These are phyloP conservation scores for Conistra vaccinii DNA, from an alignment of 2,888 invertebrate genomes.

Conservation along the genomic window DNA sequence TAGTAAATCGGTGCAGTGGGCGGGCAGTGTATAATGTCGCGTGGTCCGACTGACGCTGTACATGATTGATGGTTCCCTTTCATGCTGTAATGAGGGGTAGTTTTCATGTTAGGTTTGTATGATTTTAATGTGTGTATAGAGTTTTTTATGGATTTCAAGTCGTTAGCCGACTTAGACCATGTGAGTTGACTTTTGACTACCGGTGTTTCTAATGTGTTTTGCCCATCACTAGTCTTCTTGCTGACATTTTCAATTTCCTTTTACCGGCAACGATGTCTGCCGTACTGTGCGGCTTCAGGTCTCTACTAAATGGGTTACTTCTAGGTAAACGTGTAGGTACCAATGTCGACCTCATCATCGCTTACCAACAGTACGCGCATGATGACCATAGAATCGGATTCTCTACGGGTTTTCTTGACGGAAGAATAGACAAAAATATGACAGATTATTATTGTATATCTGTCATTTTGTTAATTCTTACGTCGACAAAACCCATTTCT, in stretches of 20 bases:
- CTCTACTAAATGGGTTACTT: neutral
- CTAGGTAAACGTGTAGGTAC: neutral
- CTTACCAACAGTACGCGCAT: too few species aligned
- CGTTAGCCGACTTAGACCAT: neutral
- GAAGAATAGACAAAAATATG: too few species aligned
- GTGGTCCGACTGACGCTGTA: conserved; percentile 18
- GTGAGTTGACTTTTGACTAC: neutral
- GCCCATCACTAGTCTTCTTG: neutral
- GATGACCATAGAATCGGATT: too few species aligned
- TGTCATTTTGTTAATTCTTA: too few species aligned
- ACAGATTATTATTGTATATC: too few species aligned
- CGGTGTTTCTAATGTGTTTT: neutral
- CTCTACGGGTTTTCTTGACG: too few species aligned
- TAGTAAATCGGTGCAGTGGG: conserved; percentile 29
- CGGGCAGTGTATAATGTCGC: conserved; percentile 34
- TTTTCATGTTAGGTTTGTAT: conserved; percentile 3
- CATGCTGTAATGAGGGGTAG: conserved; percentile 19
- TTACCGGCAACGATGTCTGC: neutral
- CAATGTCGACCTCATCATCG: neutral
- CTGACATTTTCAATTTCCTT: neutral
- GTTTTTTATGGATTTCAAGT: neutral
- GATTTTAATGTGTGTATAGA: conserved; percentile 20
- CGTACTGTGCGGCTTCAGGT: neutral
- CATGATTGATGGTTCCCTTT: conserved; percentile 45
- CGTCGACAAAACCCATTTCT: too few species aligned